Conservation (phyloP, 2,888 invertebrate genomes). For the Dasysyrphus albostriatus region DNA sequence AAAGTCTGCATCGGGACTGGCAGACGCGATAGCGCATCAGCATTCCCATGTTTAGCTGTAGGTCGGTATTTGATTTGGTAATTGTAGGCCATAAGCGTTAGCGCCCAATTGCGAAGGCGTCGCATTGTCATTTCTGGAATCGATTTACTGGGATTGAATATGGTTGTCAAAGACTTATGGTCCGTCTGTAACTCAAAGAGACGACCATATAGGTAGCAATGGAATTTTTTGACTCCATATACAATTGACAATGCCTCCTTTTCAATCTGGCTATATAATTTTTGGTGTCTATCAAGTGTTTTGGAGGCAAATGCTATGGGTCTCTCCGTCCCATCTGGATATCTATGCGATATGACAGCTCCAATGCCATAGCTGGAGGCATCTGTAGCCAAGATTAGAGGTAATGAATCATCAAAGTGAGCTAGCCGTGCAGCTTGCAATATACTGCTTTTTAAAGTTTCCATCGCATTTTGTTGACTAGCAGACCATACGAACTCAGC, state of each 20-base stretch:
- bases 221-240: constrained; percentile 47
- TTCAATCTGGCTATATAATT: constrained; percentile 57
- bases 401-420: background rate
- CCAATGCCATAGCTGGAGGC: background rate
- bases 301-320: constrained; percentile 74
- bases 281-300: constrained; percentile 53
- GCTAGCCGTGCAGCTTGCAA: background rate
- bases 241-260: constrained; percentile 58
- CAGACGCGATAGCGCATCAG: constrained; percentile 24
- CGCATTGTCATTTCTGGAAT: constrained; percentile 58
- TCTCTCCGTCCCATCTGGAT: constrained; percentile 33
- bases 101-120: too few species aligned
- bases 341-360: background rate
- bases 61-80: constrained; percentile 32
- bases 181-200: constrained; percentile 59
- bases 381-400: background rate
- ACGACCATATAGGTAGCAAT: constrained; percentile 57
- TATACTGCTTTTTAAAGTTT: background rate
- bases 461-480: background rate
- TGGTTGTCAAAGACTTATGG: constrained; percentile 47
- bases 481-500: too few species aligned
- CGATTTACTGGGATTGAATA: constrained; percentile 59
- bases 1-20: constrained; percentile 35
- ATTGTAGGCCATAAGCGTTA: constrained; percentile 33
- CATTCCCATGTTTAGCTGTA: too few species aligned